phyloP scores from a whole-genome alignment of 2,113 vertebrate genomes.

The Chrysemys picta region DNA sequence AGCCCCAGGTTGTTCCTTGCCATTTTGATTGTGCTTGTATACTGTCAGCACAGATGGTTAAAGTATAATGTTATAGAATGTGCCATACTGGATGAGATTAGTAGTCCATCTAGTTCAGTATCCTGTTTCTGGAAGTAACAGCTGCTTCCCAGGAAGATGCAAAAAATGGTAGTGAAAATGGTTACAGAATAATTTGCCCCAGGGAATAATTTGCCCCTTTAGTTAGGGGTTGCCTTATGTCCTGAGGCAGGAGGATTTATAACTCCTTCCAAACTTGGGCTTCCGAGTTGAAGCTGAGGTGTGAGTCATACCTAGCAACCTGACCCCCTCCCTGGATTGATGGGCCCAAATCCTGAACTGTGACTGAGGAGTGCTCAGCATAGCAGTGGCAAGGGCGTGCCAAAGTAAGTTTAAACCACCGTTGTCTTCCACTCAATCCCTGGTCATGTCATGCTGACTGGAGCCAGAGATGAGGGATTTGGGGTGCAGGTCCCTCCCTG shows the following conservation, averaged over 20 bases:
- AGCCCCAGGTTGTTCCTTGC: neutral
- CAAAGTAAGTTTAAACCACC: constrained; percentile 30
- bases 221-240: neutral
- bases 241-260: neutral
- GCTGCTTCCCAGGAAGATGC: neutral
- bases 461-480: no score
- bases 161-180: neutral
- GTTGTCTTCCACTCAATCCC: constrained; percentile 52
- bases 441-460: constrained; percentile 15
- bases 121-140: neutral
- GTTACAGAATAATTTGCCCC: neutral
- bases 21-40: neutral
- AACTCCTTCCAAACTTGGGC: neutral
- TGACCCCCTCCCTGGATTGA: neutral
- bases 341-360: neutral
- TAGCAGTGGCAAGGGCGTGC: neutral
- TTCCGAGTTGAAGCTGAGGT: neutral
- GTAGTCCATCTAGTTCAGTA: neutral
- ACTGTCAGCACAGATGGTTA: neutral
- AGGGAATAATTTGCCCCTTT: neutral
- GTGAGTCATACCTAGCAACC: neutral
- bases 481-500: neutral
- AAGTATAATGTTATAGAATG: neutral
- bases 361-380: neutral
- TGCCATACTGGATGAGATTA: neutral